Base-by-base conservation (phyloP, 2,888 invertebrate genomes). In the Leptinotarsa haldemani region DNA sequence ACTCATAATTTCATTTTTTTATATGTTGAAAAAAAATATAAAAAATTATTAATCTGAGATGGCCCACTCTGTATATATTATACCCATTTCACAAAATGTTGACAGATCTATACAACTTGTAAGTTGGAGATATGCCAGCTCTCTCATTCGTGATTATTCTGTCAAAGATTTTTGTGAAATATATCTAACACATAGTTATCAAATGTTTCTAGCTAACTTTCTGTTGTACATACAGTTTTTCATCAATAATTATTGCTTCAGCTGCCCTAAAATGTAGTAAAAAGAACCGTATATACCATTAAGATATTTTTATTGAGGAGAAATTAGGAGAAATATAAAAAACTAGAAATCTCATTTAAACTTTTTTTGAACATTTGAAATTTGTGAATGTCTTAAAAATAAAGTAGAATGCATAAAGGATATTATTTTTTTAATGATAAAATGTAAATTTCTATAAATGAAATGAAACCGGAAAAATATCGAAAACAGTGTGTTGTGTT, bases 171-270 rank as follows among this genome's bases (percentile, higher is more conserved):
- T 50, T 68, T 72, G 47, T 65, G 61, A 70, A 70, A 25, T 71
- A 22, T 72, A n/a, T 68, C 46, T 68, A 52, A 50, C 40, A 40
- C 66, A 74, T 63, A 61, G 67, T 70, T 48, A 65, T 73, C 53
- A 69, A 40, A 63, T 74, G 74, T 70, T 30, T 61, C 40, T 69
- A 70, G 22, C 53, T 74, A 74, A 71, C 69, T 63, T 65, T 65
- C 74, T 74, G 47, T 71, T 74, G 69, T 71, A 74, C 47, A 71
- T 71, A 71, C 15, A 69, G 40, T 65, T 68, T 52, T 22, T 68
- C 56, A 56, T 40, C 22, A 16, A 56, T 68, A 22, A 58, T 15
- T 20, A 46, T 67, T 56, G 20, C n/a, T 20, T 48, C 68, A 68
- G 68, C 56, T 68, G 56, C 68, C 56, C 68, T 40, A 16, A 61